A percentile compares a stretch with the other conserved stretches of the same genome.
These are phyloP conservation scores for Caenorhabditis sp. DNA, from an alignment of 2,888 invertebrate genomes.

Conservation along the genomic window DNA sequence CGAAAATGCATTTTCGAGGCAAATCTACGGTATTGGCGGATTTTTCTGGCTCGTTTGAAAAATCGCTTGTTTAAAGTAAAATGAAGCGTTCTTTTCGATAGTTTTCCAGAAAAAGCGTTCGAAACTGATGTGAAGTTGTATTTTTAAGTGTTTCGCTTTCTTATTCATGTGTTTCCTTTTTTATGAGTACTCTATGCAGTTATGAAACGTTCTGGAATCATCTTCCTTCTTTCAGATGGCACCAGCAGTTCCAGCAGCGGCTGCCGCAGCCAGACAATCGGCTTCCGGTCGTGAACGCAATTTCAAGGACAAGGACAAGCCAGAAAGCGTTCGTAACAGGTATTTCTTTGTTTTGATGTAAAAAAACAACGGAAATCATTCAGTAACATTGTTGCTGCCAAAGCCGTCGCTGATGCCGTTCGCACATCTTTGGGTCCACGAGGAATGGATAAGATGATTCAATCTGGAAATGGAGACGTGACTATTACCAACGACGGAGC, in stretches of 20 bases:
- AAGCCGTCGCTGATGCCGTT: constrained; percentile 98
- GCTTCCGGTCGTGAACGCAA: constrained; percentile 70
- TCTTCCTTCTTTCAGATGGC: constrained; percentile 63
- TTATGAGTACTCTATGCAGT: background rate
- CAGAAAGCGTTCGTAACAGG: constrained; percentile 85
- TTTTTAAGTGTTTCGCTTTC: background rate
- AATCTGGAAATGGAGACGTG: constrained; percentile 96
- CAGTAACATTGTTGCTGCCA: constrained; percentile 98
- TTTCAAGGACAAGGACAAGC: constrained; percentile 88
- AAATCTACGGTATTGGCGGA: constrained; percentile 46
- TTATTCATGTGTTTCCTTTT: background rate
- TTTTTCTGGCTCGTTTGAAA: constrained; percentile 60
- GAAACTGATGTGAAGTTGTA: background rate
- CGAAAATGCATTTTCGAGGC: constrained; percentile 28
- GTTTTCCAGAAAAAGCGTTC: background rate
- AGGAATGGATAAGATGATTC: constrained; percentile 99
- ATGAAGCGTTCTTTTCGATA: background rate
- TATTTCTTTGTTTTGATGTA: constrained; percentile 3
- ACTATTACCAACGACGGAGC: constrained; percentile 99
- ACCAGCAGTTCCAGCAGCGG: constrained; percentile 59
- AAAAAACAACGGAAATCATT: too few relatives aligned
- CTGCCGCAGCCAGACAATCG: constrained; percentile 57
- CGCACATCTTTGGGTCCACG: constrained; percentile 98
- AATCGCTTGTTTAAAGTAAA: constrained; percentile 10
- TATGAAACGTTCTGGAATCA: background rate